phyloP scores from a whole-genome alignment of 2,888 invertebrate species.

The Sacculina carcini region DNA sequence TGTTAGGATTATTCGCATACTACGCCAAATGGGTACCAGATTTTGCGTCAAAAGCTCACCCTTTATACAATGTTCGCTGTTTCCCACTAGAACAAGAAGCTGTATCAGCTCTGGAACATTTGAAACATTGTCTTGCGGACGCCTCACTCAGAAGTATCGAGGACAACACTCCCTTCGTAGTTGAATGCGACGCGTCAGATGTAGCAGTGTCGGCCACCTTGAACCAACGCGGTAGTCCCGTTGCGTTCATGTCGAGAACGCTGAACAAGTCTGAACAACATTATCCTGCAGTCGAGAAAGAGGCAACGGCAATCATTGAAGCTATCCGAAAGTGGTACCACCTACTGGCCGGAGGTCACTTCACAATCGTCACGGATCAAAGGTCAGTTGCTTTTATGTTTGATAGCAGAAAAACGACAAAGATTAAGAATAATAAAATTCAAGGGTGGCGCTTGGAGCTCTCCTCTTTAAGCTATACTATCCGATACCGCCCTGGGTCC shows the following conservation, averaged over 20 bases:
- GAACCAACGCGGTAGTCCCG: not conserved
- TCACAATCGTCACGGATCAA: constrained; percentile 12
- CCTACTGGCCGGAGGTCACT: constrained; percentile 7
- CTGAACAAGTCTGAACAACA: not conserved
- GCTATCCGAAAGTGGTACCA: not conserved
- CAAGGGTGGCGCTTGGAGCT: constrained; percentile 3
- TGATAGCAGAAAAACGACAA: too few relatives aligned
- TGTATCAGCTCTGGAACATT: not conserved
- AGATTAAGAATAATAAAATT: too few relatives aligned
- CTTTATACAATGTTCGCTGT: too few relatives aligned
- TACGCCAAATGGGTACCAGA: not conserved
- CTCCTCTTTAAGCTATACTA: constrained; percentile 8
- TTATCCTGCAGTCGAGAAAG: not conserved
- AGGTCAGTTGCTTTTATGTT: too few relatives aligned
- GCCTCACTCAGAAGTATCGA: too few relatives aligned
- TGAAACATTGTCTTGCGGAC: too few relatives aligned
- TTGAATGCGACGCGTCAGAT: not conserved
- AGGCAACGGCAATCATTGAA: constrained; percentile 5
- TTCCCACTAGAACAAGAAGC: too few relatives aligned
- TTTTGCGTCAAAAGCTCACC: not conserved
- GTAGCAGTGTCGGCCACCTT: too few relatives aligned
- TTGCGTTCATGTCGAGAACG: not conserved
- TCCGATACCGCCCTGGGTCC: constrained; percentile 9
- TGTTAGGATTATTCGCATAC: not conserved
- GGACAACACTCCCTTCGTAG: not conserved